Percentiles rank a stretch among this genome's conserved stretches.
Conservation (phyloP, 1,140 invertebrate species). For the Belonocnema kinseyi region DNA sequence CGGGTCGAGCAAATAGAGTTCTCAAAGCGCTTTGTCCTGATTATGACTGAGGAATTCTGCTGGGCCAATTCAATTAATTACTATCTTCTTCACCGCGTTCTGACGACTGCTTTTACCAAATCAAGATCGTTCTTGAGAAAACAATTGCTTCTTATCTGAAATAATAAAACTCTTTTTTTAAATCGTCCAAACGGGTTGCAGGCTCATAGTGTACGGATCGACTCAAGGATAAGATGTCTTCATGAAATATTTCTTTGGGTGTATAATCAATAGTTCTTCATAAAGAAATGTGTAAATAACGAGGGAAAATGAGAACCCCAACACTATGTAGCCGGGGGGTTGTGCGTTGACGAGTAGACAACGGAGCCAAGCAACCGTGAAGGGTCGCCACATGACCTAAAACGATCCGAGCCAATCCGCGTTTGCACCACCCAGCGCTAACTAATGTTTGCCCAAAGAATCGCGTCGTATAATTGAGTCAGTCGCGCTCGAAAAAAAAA, state of each 20-base stretch:
- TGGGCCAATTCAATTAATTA: not conserved
- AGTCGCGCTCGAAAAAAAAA: slow-evolving; percentile 60
- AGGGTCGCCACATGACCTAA: slow-evolving; percentile 69
- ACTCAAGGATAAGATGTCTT: no score
- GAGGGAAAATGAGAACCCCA: slow-evolving; percentile 70
- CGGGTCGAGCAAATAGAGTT: not conserved
- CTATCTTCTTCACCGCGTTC: not conserved
- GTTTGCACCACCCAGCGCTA: slow-evolving; percentile 62
- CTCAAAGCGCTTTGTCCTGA: not conserved
- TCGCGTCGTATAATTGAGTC: slow-evolving; percentile 72
- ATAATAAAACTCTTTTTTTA: no score
- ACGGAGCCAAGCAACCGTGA: slow-evolving; percentile 71
- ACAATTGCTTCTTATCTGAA: no score
- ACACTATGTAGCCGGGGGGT: slow-evolving; percentile 62
- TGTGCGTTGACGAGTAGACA: slow-evolving; percentile 73
- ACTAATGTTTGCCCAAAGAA: slow-evolving; percentile 76
- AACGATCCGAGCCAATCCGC: slow-evolving; percentile 66
- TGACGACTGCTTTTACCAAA: not conserved
- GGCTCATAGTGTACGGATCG: no score
- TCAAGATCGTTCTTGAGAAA: no score
- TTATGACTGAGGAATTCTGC: not conserved
- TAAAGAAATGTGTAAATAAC: slow-evolving; percentile 36
- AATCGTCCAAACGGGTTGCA: no score
- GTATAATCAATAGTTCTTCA: not conserved
- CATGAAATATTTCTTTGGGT: no score